Percentiles rank a stretch among this genome's conserved stretches.
phyloP scores from a whole-genome alignment of 2,888 invertebrate genomes.

The Alcis repandata region DNA sequence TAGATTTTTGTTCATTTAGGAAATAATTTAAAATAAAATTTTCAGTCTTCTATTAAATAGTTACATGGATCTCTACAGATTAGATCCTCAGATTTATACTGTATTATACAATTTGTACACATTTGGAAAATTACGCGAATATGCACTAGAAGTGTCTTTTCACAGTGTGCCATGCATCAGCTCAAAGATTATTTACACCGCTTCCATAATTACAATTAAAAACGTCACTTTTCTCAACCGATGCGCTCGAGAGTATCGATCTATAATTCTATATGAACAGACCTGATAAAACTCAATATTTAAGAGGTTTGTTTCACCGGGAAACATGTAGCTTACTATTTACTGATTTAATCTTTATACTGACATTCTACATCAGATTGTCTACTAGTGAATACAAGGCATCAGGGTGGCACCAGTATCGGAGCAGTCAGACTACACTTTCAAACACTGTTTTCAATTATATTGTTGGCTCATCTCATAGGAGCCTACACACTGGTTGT shows the following conservation, averaged over 20 bases:
- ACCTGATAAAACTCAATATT: neutral
- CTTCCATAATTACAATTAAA: constrained; percentile 1
- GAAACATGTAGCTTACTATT: neutral
- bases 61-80: constrained; percentile 69
- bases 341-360: neutral
- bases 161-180: constrained; percentile 12
- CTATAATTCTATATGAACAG: neutral
- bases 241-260: neutral
- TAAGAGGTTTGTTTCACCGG: neutral
- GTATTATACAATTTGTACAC: constrained; percentile 78
- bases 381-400: constrained; percentile 4
- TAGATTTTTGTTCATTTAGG: constrained; percentile 57
- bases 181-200: constrained; percentile 3
- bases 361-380: neutral
- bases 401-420: neutral
- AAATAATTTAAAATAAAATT: constrained; percentile 75
- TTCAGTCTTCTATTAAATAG: constrained; percentile 84
- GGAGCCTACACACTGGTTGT: neutral
- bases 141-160: constrained; percentile 7
- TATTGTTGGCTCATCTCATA: neutral
- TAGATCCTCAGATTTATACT: constrained; percentile 74
- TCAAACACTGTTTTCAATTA: neutral
- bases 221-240: neutral
- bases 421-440: neutral
- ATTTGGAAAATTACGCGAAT: constrained; percentile 38